Evolutionary conservation across 2,113 vertebrate genomes (phyloP).

Genomic region (Plectropomus leopardus): DNA sequence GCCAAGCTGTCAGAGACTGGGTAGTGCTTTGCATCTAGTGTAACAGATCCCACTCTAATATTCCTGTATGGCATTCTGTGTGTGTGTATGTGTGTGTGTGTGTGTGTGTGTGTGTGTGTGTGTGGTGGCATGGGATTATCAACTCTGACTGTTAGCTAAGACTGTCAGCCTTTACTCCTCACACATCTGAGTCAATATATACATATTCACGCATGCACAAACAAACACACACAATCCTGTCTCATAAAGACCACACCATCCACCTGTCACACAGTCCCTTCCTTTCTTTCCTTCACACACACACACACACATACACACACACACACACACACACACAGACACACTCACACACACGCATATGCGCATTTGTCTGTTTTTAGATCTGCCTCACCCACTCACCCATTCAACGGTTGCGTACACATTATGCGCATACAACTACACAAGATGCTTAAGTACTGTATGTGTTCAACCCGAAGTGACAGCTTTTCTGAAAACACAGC

Average conservation of each 20-base stretch:
- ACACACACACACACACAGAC: slow-evolving; percentile 39
- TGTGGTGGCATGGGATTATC: slow-evolving; percentile 35
- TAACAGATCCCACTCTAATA: slow-evolving; percentile 41
- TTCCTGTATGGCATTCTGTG: not conserved
- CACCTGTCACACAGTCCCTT: slow-evolving; percentile 52
- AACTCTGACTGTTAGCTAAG: slow-evolving; percentile 28
- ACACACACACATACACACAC: slow-evolving; percentile 20
- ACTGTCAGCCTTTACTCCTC: slow-evolving; percentile 47
- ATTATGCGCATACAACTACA: slow-evolving; percentile 47
- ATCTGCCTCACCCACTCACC: slow-evolving; percentile 13
- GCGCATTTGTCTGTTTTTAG: slow-evolving; percentile 39
- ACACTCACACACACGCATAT: slow-evolving; percentile 23
- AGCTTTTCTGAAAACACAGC: slow-evolving; percentile 49
- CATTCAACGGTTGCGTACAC: slow-evolving; percentile 21
- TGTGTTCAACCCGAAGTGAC: slow-evolving; percentile 44
- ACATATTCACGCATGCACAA: slow-evolving; percentile 28
- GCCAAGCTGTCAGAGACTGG: slow-evolving; percentile 67
- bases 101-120: slow-evolving; percentile 18
- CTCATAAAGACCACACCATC: slow-evolving; percentile 35
- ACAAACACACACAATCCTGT: not conserved
- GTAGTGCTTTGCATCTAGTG: slow-evolving; percentile 60
- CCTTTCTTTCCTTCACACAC: too few species aligned
- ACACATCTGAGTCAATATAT: slow-evolving; percentile 52
- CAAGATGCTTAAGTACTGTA: slow-evolving; percentile 36
- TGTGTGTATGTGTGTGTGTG: slow-evolving; percentile 2